phyloP scores from a whole-genome alignment of 53 echinoderm and acorn worm species.

The Pentamera pediparva region DNA sequence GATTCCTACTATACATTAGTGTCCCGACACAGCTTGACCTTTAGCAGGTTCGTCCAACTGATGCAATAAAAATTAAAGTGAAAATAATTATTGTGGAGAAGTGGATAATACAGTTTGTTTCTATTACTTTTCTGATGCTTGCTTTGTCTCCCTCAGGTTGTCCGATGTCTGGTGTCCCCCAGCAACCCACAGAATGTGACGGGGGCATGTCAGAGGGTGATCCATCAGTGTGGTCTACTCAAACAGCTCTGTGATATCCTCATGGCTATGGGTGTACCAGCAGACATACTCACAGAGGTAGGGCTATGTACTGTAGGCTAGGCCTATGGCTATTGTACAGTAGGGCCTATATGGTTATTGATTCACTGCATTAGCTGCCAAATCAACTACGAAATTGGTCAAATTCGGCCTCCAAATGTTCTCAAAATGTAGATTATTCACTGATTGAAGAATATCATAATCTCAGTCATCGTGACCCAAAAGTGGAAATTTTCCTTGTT shows the following conservation, averaged over 20 bases:
- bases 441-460: no score
- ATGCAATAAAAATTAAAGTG: background rate
- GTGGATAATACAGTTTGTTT: background rate
- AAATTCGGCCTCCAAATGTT: no score
- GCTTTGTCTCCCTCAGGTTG: slow-evolving; percentile 40
- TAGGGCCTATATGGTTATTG: no score
- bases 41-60: background rate
- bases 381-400: no score
- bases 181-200: slow-evolving; percentile 96
- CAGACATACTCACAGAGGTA: slow-evolving; percentile 95
- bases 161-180: slow-evolving; percentile 83
- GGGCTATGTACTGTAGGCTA: no score
- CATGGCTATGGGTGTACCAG: slow-evolving; percentile 98
- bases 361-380: no score
- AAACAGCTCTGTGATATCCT: slow-evolving; percentile 76
- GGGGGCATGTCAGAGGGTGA: slow-evolving; percentile 82
- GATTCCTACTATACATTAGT: no score
- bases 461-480: no score
- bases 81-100: no score
- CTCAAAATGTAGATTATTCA: no score
- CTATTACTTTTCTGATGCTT: background rate
- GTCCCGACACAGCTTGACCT: background rate
- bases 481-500: no score
- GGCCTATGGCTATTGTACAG: no score
- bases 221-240: slow-evolving; percentile 89